phyloP scores from a whole-genome alignment of 1,140 invertebrate species.

The Scaptomyza hsui region DNA sequence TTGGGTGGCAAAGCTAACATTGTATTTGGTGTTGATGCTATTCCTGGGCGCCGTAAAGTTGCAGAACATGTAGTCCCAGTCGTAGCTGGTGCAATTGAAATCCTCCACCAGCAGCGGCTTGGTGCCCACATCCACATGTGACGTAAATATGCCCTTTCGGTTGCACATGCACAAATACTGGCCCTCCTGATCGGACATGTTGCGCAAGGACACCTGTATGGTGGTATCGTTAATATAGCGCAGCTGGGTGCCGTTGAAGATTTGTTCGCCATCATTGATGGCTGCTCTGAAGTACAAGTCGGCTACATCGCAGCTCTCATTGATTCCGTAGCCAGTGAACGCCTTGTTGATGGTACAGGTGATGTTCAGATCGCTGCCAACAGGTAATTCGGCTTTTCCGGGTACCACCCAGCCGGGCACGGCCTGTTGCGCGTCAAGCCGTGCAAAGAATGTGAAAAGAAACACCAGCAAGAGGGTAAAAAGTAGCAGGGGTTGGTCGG shows the following conservation, averaged over 20 bases:
- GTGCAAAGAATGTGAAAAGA: conserved; percentile 7
- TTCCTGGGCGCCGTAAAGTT: conserved; percentile 67
- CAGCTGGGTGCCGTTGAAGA: conserved; percentile 23
- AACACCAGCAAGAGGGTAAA: conserved; percentile 28
- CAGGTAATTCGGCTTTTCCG: conserved; percentile 43
- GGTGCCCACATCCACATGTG: conserved; percentile 59
- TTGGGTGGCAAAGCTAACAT: conserved; percentile 45
- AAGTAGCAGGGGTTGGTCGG: conserved; percentile 4
- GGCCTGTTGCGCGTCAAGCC: conserved; percentile 1
- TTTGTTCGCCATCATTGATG: not conserved
- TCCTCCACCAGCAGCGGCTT: conserved; percentile 46
- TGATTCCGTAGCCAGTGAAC: conserved; percentile 17
- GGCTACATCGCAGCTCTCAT: conserved; percentile 32
- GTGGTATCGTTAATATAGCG: conserved; percentile 53
- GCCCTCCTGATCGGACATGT: conserved; percentile 49
- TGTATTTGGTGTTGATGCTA: conserved; percentile 61
- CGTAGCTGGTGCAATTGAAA: conserved; percentile 63
- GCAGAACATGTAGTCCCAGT: conserved; percentile 69
- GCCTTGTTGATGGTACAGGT: conserved; percentile 62
- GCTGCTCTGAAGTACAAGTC: conserved; percentile 49
- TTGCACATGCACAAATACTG: conserved; percentile 65
- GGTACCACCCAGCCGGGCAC: conserved; percentile 59
- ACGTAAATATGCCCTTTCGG: conserved; percentile 41
- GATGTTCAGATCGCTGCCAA: conserved; percentile 61
- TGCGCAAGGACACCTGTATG: conserved; percentile 31